Conservation (phyloP, 2,113 vertebrate genomes). For the Corapipo altera region DNA sequence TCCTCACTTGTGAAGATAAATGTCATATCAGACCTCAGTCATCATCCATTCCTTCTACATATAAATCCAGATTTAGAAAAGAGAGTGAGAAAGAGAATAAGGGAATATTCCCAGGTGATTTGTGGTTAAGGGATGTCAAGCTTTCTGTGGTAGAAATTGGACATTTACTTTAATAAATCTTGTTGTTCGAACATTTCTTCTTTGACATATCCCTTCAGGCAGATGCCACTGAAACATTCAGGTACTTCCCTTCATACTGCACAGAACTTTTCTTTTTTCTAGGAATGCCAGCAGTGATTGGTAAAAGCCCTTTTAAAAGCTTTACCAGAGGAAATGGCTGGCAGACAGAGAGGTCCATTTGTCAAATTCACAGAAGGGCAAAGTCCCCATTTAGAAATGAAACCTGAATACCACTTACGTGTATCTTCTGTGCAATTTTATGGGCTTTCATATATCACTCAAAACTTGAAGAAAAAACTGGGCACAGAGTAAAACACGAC, state of each 20-base stretch:
- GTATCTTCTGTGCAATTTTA: constrained; percentile 42
- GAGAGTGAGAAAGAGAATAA: neutral
- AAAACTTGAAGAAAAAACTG: constrained; percentile 18
- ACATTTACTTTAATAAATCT: constrained; percentile 63
- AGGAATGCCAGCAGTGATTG: constrained; percentile 31
- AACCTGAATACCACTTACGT: constrained; percentile 55
- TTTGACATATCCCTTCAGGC: constrained; percentile 51
- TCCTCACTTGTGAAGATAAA: constrained; percentile 62
- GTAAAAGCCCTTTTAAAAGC: constrained; percentile 52
- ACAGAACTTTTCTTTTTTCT: neutral
- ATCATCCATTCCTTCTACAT: constrained; percentile 29
- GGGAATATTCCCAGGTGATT: constrained; percentile 22
- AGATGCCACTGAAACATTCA: constrained; percentile 48
- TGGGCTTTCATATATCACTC: constrained; percentile 57
- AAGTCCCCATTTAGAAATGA: constrained; percentile 62
- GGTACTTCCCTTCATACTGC: neutral
- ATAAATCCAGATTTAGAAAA: constrained; percentile 54
- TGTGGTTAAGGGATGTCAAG: constrained; percentile 47
- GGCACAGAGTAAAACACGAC: constrained; percentile 5
- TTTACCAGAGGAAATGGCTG: constrained; percentile 29
- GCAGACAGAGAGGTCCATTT: constrained; percentile 54
- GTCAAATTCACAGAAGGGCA: constrained; percentile 59
- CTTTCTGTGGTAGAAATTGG: constrained; percentile 42
- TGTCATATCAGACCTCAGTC: constrained; percentile 49
- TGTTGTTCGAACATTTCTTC: constrained; percentile 52